These are phyloP conservation scores for Malurus cyaneus DNA, from an alignment of 2,113 vertebrate genomes.

Conservation along the genomic window DNA sequence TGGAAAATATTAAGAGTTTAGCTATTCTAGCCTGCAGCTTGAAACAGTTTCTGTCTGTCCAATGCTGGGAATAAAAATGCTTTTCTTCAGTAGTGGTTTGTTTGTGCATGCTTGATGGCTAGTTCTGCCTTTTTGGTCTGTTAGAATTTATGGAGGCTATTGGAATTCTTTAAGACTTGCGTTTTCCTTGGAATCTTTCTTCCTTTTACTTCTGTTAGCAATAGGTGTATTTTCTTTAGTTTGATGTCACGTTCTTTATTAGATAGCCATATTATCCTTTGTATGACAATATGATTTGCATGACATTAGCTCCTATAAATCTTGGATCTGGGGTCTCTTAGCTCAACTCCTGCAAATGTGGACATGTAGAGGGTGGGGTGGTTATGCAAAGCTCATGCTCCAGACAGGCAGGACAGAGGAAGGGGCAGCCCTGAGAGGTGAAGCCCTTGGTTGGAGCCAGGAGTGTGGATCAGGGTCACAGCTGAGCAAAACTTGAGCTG, in stretches of 20 bases:
- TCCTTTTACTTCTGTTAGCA: neutral
- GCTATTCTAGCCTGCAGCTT: neutral
- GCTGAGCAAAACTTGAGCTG: rapidly evolving
- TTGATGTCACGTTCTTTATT: neutral
- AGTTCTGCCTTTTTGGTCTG: neutral
- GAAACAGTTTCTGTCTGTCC: neutral
- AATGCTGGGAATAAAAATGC: neutral
- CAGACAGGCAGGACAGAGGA: neutral
- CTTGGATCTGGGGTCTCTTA: neutral
- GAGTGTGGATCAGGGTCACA: neutral
- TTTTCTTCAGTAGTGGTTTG: neutral
- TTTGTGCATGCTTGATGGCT: neutral
- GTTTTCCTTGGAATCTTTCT: neutral
- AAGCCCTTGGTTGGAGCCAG: neutral
- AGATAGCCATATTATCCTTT: neutral
- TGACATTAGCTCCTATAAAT: neutral
- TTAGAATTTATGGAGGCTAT: neutral
- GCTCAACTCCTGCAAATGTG: neutral
- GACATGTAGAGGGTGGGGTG: rapidly evolving
- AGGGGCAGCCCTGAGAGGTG: neutral
- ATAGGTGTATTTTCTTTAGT: neutral
- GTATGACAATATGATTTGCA: neutral
- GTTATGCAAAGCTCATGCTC: neutral
- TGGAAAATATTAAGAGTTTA: neutral
- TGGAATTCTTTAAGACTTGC: neutral